Base-by-base conservation (phyloP, 2,888 invertebrate species). In the Tetranychus piercei region DNA sequence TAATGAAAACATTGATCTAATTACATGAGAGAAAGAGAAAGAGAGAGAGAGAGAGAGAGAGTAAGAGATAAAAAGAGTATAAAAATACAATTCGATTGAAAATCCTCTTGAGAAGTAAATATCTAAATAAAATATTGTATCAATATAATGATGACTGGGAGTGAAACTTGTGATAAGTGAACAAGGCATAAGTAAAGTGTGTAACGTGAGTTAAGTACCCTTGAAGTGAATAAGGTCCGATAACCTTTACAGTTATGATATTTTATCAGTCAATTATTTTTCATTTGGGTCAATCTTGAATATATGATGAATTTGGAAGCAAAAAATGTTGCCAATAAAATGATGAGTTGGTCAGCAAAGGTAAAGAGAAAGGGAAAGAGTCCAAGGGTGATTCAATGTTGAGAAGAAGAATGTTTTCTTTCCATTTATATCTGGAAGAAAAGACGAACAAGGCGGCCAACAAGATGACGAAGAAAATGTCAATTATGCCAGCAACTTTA, bases 171-270 rank as follows among this genome's bases (percentile, higher is more conserved):
- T 55, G 15, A 15, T 15, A 55, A 55, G 55, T 55, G 55, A 55
- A 55, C 15, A 34, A 34, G 34, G 34, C 34, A 34, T 3, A 34
- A 34, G 34, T 34, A 34, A 34, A 34, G 34, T 34, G 55, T 55
- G 15, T 15, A 15, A 55, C 15, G 15, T 55, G 15, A 55, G 55
- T 55, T 55, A 55, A 55, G 55, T 55, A 55, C 55, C 34, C 34
- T 55, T 55, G 55, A 15, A 55, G 55, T 55, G 55, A 15, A 55
- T 55, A 15, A 15, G 55, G 15, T 55, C 15, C 15, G 15, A 55
- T 55, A 55, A 55, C 55, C 55, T 55, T 55, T 55, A 55, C 55
- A 55, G 55, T 55, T 55, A 55, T 55, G 55, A 55, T 55, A 55
- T 55, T 9, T 55, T 55, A 55, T 55, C 6, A 15, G 55, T 55